These are phyloP conservation scores for Leptura quadrifasciata DNA, from an alignment of 2,888 invertebrate genomes.

Conservation along the genomic window DNA sequence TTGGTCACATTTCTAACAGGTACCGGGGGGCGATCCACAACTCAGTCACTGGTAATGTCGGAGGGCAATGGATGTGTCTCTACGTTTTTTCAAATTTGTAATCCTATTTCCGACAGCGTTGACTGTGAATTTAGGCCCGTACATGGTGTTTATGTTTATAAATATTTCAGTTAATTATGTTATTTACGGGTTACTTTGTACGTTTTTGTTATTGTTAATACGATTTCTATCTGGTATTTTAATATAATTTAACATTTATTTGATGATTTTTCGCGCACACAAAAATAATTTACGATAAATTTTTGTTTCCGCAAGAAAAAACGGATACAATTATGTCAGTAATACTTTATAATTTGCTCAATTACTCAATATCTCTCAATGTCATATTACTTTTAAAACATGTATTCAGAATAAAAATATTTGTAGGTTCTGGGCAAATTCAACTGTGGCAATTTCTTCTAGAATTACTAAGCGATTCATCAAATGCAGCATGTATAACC, in stretches of 20 bases:
- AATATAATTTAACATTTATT: no score
- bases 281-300: neutral
- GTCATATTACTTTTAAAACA: neutral
- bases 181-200: no score
- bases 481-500: constrained; percentile 96
- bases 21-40: no score
- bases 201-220: neutral
- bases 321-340: neutral
- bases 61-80: no score
- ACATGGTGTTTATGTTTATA: no score
- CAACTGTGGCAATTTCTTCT: constrained; percentile 99
- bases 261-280: neutral
- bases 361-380: neutral
- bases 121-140: no score
- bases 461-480: constrained; percentile 95
- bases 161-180: no score
- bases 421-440: constrained; percentile 93
- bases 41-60: no score
- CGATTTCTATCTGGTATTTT: neutral
- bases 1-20: no score
- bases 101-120: no score
- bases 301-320: neutral
- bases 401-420: neutral
- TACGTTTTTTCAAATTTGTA: no score
- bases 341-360: neutral